Base-by-base conservation (phyloP, 2,888 invertebrate genomes). In the Copidosoma aretas region DNA sequence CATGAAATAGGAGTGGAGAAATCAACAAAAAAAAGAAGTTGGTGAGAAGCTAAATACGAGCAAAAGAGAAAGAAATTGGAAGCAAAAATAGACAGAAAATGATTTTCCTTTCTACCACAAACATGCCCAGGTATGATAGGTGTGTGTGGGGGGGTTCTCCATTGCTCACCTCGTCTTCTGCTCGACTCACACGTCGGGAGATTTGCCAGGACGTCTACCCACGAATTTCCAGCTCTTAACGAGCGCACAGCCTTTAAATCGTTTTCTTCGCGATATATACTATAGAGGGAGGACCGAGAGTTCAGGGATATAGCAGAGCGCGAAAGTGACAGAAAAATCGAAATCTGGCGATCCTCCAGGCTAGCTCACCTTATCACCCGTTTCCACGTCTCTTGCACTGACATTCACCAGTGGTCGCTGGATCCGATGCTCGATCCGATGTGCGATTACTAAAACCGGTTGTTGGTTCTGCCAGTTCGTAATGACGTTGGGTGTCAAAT, bases 311-410 rank as follows among this genome's bases (percentile, higher is more conserved):
- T 56, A 49, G 58, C 57, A 57, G 49, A n/a, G 25, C 46, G 52
- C 52, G 52, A 10, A n/a, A 21, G 52, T 19, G 54, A 32, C 64
- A 58, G 72, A 71, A 73, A 77, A 79, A 79, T 78, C 77, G 70
- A 69, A 69, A 61, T 64, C 71, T 79, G 79, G 79, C 78, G 73
- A 73, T 70, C 71, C 71, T 77, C 79, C 78, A 78, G 75, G 71
- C 74, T 52, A 1, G 8, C 52, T 75, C 71, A 76, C 76, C 76
- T 78, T 76, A 75, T 71, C 70, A 10, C 41, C 17, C 60, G 51
- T 21, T 71, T 5, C 32, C 32, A 32, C 32, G 4, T 32, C 32
- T 32, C 32, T 32, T 8, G 3, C 32, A 32, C 32, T 32, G 32
- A 32, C 32, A n/a, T 70, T 67, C 68, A 63, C 68, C 69, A 68